phyloP scores from a whole-genome alignment of 2,888 invertebrate genomes.

The Thereva unica region DNA sequence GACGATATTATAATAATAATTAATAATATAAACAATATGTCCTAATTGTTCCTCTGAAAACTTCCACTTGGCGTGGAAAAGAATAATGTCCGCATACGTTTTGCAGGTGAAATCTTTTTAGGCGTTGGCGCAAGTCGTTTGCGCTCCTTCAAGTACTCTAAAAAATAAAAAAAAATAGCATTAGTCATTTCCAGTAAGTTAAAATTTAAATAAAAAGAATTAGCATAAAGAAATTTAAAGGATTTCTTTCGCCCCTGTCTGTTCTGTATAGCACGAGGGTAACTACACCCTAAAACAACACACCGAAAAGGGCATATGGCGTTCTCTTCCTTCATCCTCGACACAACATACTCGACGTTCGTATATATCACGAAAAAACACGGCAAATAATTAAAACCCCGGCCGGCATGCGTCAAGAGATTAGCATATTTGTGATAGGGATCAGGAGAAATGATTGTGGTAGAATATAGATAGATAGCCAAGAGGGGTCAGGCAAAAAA shows the following conservation, averaged over 20 bases:
- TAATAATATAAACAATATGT: too few relatives aligned
- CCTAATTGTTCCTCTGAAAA: slow-evolving; percentile 41
- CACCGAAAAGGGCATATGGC: slow-evolving; percentile 3
- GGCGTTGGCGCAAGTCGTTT: slow-evolving; percentile 56
- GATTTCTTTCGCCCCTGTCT: slow-evolving; percentile 3
- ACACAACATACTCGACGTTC: too few relatives aligned
- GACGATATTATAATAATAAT: background rate
- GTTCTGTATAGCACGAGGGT: background rate
- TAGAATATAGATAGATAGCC: background rate
- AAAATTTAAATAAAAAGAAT: slow-evolving; percentile 1
- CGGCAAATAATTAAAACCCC: background rate
- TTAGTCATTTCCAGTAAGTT: slow-evolving; percentile 28
- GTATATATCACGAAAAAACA: too few relatives aligned
- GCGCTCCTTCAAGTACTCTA: slow-evolving; percentile 59
- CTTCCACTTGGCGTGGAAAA: slow-evolving; percentile 12
- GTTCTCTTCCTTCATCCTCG: too few relatives aligned
- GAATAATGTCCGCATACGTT: slow-evolving; percentile 51
- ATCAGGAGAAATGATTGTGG: slow-evolving; percentile 7
- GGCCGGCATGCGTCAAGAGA: slow-evolving; percentile 33
- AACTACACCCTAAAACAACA: slow-evolving; percentile 9
- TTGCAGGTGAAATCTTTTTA: slow-evolving; percentile 54
- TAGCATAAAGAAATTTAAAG: slow-evolving; percentile 1
- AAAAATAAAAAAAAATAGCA: slow-evolving; percentile 43
- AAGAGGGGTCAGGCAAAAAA: background rate
- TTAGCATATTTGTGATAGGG: slow-evolving; percentile 34